These are phyloP conservation scores for Poecilia picta DNA, from an alignment of 2,797 vertebrate genomes.

Conservation along the genomic window DNA sequence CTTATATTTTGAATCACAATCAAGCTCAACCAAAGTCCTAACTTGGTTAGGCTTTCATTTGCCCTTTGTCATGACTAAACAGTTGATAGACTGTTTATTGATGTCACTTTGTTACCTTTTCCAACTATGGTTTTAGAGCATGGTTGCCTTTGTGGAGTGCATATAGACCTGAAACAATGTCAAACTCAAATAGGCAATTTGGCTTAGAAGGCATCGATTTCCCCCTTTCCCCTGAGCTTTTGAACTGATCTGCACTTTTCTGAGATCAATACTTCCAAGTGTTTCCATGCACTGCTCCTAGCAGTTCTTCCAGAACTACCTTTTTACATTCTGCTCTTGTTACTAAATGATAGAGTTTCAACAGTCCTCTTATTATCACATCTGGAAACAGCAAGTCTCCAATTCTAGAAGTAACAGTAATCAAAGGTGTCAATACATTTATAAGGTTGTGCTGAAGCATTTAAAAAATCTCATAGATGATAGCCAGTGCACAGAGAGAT, in stretches of 20 bases:
- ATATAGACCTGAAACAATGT: not conserved
- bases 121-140: not conserved
- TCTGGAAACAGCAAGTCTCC: not conserved
- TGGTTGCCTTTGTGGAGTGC: not conserved
- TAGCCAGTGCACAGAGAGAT: not conserved
- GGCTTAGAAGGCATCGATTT: not conserved
- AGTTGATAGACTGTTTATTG: not conserved
- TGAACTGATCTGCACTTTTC: conserved; percentile 4
- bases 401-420: not conserved
- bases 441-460: not conserved
- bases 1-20: not conserved
- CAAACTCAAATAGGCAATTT: not conserved
- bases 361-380: not conserved
- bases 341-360: conserved; percentile 1
- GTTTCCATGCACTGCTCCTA: not conserved
- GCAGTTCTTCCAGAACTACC: not conserved
- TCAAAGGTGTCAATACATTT: not conserved
- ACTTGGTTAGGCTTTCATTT: not conserved
- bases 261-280: not conserved
- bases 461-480: not conserved
- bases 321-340: conserved; percentile 15
- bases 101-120: conserved; percentile 5
- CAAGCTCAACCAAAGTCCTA: not conserved
- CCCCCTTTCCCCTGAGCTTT: not conserved
- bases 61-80: not conserved